These are phyloP conservation scores for Neoscelio sp. DNA, from an alignment of 2,888 invertebrate species.

Conservation along the genomic window DNA sequence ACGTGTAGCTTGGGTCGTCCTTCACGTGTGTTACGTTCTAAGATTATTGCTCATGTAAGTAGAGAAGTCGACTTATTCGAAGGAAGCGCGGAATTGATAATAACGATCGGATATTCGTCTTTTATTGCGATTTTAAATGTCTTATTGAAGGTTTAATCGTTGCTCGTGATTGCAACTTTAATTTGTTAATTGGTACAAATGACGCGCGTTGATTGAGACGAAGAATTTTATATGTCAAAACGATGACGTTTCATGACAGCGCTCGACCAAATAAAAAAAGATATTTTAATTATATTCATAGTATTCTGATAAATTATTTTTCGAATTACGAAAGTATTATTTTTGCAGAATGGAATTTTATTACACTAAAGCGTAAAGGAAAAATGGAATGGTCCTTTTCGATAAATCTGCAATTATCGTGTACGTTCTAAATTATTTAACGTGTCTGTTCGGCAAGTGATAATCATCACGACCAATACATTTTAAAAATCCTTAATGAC, in stretches of 20 bases:
- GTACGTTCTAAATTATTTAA: conserved; percentile 43
- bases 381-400: neutral
- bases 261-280: too few species aligned
- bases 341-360: neutral
- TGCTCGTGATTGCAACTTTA: neutral
- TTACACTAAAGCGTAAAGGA: neutral
- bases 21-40: conserved; percentile 65
- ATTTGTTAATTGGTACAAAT: conserved; percentile 9
- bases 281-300: too few species aligned
- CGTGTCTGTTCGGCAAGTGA: conserved; percentile 46
- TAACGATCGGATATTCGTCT: conserved; percentile 16
- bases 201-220: neutral
- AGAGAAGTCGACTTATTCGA: conserved; percentile 38
- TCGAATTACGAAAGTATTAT: too few species aligned
- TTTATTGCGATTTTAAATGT: conserved; percentile 29
- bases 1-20: conserved; percentile 61
- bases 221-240: too few species aligned
- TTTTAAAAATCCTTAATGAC: conserved; percentile 40
- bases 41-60: conserved; percentile 65
- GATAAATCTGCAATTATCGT: conserved; percentile 35
- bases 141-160: neutral
- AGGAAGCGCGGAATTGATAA: conserved; percentile 45
- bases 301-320: too few species aligned
- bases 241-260: too few species aligned
- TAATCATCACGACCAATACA: conserved; percentile 43